A percentile compares a stretch with the other conserved stretches of the same genome.
Evolutionary conservation across 2,888 invertebrate genomes (phyloP).

Genomic region (Eudemis profundana): DNA sequence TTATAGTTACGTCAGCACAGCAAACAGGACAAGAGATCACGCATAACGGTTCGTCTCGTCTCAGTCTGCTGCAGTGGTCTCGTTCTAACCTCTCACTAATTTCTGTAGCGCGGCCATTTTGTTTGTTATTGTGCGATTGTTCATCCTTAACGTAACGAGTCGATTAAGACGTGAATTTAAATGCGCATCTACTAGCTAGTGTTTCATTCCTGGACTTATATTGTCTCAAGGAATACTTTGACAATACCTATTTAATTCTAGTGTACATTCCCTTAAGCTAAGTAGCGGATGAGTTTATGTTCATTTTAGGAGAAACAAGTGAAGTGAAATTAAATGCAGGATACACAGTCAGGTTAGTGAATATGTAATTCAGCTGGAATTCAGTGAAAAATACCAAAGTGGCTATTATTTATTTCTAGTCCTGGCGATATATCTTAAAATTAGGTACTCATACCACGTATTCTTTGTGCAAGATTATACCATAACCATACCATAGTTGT

Average conservation of each 20-base stretch:
- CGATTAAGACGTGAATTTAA: conserved; percentile 6
- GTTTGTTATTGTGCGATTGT: conserved; percentile 42
- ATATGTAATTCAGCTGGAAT: conserved; percentile 11
- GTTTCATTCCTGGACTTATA: not conserved
- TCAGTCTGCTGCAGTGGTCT: conserved; percentile 5
- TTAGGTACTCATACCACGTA: conserved; percentile 1
- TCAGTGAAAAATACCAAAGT: conserved; percentile 10
- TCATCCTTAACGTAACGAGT: conserved; percentile 6
- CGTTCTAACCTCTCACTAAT: conserved; percentile 3
- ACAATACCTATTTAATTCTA: conserved; percentile 6
- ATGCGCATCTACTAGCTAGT: conserved; percentile 7
- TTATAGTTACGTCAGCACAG: too few species aligned
- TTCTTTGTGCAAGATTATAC: not conserved
- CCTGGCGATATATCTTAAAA: not conserved
- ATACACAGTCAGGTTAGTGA: conserved; percentile 50
- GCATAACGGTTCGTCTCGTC: too few species aligned
- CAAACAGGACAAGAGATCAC: too few species aligned
- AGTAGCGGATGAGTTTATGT: conserved; percentile 24
- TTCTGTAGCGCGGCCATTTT: conserved; percentile 34
- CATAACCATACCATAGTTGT: conserved; percentile 4
- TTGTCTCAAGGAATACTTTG: not conserved
- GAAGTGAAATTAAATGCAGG: conserved; percentile 52
- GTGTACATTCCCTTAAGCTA: conserved; percentile 4
- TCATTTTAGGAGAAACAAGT: conserved; percentile 33
- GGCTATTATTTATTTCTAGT: conserved; percentile 8